These are phyloP conservation scores for Agrilus planipennis DNA, from an alignment of 1,140 invertebrate genomes.

Conservation along the genomic window DNA sequence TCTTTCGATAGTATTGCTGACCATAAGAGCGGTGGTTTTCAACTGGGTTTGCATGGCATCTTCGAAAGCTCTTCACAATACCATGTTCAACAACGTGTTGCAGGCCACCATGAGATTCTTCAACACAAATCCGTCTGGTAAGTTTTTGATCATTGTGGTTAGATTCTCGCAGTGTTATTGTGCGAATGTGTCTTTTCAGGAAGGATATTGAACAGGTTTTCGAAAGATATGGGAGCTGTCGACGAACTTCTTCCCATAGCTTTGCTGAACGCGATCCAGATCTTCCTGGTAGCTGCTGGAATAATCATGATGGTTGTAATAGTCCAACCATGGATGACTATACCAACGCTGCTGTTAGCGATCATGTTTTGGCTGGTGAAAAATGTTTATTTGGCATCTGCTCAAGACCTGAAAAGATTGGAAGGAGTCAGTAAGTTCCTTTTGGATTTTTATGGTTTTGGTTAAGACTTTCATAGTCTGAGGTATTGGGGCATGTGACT, in stretches of 20 bases:
- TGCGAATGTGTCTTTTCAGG: conserved; percentile 30
- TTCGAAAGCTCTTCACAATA: conserved; percentile 66
- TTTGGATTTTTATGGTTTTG: too few species aligned
- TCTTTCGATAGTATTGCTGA: conserved; percentile 36
- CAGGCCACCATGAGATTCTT: conserved; percentile 56
- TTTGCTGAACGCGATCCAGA: conserved; percentile 65
- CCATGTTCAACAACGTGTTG: conserved; percentile 69
- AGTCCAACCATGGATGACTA: conserved; percentile 59
- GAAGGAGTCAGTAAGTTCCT: conserved; percentile 68
- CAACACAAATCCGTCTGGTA: conserved; percentile 44
- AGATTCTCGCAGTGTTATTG: background rate
- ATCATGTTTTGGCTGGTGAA: conserved; percentile 60
- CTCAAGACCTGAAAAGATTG: conserved; percentile 72
- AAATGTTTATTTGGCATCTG: conserved; percentile 67
- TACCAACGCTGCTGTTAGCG: conserved; percentile 54
- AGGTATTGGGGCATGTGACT: too few species aligned
- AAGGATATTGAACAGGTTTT: conserved; percentile 61
- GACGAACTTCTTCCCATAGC: conserved; percentile 76
- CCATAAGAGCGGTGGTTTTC: conserved; percentile 52
- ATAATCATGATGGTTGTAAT: conserved; percentile 47
- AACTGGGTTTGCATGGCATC: conserved; percentile 73
- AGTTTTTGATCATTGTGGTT: conserved; percentile 33
- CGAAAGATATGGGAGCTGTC: conserved; percentile 68
- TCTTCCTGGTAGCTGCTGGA: conserved; percentile 49
- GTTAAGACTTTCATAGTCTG: too few species aligned